Evolutionary conservation across 2,888 invertebrate species (phyloP).

Genomic region (Unio delphinus): DNA sequence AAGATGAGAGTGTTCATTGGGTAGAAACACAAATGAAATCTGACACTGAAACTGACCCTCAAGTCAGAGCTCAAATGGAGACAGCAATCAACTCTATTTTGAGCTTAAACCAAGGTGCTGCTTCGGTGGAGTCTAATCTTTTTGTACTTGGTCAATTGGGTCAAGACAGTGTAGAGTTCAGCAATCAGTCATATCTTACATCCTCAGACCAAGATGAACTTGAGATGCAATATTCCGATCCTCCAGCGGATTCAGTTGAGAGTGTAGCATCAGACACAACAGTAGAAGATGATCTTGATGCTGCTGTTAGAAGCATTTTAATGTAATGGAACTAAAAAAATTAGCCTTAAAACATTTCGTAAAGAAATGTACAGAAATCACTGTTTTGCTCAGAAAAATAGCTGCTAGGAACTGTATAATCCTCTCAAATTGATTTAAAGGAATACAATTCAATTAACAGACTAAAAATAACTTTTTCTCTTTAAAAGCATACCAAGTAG

Average conservation of each 20-base stretch:
- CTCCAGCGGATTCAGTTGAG: constrained; percentile 11
- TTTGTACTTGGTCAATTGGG: too few species aligned
- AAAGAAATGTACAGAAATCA: too few species aligned
- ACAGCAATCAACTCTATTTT: constrained; percentile 86
- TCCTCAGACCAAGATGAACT: too few species aligned
- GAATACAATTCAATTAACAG: too few species aligned
- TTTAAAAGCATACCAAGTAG: too few species aligned
- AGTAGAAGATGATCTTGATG: constrained; percentile 73
- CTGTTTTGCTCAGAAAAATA: too few species aligned
- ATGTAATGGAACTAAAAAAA: constrained; percentile 32
- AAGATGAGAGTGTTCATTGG: constrained; percentile 1
- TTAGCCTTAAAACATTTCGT: background rate
- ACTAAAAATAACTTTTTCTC: too few species aligned
- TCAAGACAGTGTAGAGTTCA: too few species aligned
- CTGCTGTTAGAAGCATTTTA: constrained; percentile 76
- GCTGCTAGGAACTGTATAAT: too few species aligned
- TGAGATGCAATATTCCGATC: constrained; percentile 5
- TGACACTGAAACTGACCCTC: constrained; percentile 29
- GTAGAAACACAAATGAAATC: constrained; percentile 14
- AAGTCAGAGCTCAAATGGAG: constrained; percentile 76
- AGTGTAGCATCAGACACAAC: constrained; percentile 20
- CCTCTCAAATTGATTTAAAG: too few species aligned
- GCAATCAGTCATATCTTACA: too few species aligned
- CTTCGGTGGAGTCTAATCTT: background rate
- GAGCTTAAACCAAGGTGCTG: constrained; percentile 71